phyloP scores from a whole-genome alignment of 2,888 invertebrate genomes.

The Epirrita christyi region DNA sequence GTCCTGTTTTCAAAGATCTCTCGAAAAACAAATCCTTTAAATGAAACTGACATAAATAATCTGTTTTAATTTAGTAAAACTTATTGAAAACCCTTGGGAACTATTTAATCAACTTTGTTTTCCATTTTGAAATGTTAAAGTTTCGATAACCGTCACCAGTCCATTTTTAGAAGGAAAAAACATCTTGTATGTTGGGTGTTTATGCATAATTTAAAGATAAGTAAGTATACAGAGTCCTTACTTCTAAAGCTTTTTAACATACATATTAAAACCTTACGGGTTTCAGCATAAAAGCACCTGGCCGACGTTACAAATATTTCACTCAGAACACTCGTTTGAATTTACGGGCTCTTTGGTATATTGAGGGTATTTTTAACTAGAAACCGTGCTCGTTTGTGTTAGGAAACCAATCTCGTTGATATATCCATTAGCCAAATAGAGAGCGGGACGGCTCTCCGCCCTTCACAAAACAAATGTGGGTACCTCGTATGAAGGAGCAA shows the following conservation, averaged over 20 bases:
- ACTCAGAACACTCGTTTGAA: conserved; percentile 50
- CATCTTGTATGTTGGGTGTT: too few relatives aligned
- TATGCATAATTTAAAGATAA: conserved; percentile 17
- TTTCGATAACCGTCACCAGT: neutral
- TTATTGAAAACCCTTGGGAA: too few relatives aligned
- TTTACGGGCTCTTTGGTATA: conserved; percentile 41
- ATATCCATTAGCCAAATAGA: conserved; percentile 73
- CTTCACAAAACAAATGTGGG: conserved; percentile 58
- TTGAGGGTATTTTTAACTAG: conserved; percentile 55
- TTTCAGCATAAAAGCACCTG: conserved; percentile 44
- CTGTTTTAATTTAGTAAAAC: too few relatives aligned
- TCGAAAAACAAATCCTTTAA: conserved; percentile 2
- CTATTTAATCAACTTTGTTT: neutral
- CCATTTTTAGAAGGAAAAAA: neutral
- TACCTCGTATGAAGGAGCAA: conserved; percentile 51
- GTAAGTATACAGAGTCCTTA: conserved; percentile 3
- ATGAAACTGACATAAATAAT: neutral
- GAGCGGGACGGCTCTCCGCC: conserved; percentile 49
- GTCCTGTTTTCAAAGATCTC: neutral
- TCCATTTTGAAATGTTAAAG: neutral
- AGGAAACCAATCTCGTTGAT: conserved; percentile 68
- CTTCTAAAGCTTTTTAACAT: conserved; percentile 29
- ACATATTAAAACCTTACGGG: conserved; percentile 39
- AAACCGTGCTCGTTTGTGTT: conserved; percentile 55
- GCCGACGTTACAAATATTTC: conserved; percentile 46